phyloP scores from a whole-genome alignment of 1,140 invertebrate genomes.

The Nasonia giraulti region DNA sequence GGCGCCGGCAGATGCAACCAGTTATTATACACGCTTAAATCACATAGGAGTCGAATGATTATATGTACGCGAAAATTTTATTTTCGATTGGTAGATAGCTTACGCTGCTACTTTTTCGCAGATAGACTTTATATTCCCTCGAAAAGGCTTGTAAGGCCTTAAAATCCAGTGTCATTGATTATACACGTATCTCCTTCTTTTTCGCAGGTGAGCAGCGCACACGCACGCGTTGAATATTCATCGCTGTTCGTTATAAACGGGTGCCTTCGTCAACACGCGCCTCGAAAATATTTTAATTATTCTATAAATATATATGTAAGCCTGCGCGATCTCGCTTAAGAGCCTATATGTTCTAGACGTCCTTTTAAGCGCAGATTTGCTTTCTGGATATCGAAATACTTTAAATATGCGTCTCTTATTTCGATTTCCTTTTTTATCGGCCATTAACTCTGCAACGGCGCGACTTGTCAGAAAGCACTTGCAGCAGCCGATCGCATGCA shows the following conservation, averaged over 20 bases:
- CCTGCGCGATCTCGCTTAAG: slow-evolving; percentile 1
- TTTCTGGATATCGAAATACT: slow-evolving; percentile 26
- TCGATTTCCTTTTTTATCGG: not conserved
- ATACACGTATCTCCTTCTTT: not conserved
- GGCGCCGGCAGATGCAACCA: slow-evolving; percentile 54
- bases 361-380: slow-evolving; percentile 15
- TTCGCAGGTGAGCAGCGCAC: not conserved
- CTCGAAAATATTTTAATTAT: slow-evolving; percentile 38
- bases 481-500: not conserved
- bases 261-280: slow-evolving; percentile 23
- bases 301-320: not conserved
- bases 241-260: slow-evolving; percentile 32
- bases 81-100: slow-evolving; percentile 14
- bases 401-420: not conserved
- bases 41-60: slow-evolving; percentile 54
- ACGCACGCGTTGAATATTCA: slow-evolving; percentile 45
- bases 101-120: not conserved
- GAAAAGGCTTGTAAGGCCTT: slow-evolving; percentile 11
- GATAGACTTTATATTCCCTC: slow-evolving; percentile 21
- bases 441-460: not conserved
- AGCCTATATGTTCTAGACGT: not conserved
- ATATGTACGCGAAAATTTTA: slow-evolving; percentile 37
- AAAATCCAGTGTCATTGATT: slow-evolving; percentile 43
- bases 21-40: slow-evolving; percentile 63
- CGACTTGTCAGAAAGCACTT: not conserved